Evolutionary conservation across 92 coral and sea anemone genomes (phyloP), one percentile per base, ranked within the genome.

Genomic region (Zoanthus solanderi): DNA sequence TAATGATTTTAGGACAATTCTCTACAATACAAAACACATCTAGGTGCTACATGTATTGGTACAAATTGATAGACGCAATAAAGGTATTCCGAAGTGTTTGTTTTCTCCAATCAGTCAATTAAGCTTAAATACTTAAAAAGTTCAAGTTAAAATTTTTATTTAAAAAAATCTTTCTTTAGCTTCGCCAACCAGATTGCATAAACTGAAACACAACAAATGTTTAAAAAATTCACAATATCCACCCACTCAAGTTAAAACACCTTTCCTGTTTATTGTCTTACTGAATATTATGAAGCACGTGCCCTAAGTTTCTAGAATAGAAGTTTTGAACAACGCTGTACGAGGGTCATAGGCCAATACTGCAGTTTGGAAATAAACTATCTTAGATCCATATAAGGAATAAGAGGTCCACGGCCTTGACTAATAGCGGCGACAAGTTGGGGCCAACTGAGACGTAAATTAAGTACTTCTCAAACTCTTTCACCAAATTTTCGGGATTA

Each of bases 401-500:
- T 17, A 77, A 9, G 23, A 15, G 44, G 15, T 17, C 67, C 67
- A 52, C 44, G 6, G 6, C 53, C n/a, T 16, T 48, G 67, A 31
- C 82, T 53, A 46, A 31, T 17, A 30, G 65, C 48, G 47, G 82
- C 82, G 82, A 77, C 82, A 53, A 45, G 66, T 29, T 77, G 82
- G 82, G 82, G 82, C 82, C 82, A 5, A 9, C 53, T 14, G 54
- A 29, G 82, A 77, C 82, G 17, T 56, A n/a, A 29, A 77, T 77
- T 77, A 77, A 10, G 47, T 52, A 77, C 68, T 77, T 18, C 44
- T 77, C 82, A 77, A 77, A 5, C 54, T 37, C 82, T 77, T 56
- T 77, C 82, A 66, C 53, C 82, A 32, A 77, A 54, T 77, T 77
- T 69, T 54, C 82, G 47, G 78, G 56, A 73, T 73, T 73, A 73